Base-by-base conservation (phyloP, 37 sponge, comb jelly and placozoan species). In the Sycon ciliatum region DNA sequence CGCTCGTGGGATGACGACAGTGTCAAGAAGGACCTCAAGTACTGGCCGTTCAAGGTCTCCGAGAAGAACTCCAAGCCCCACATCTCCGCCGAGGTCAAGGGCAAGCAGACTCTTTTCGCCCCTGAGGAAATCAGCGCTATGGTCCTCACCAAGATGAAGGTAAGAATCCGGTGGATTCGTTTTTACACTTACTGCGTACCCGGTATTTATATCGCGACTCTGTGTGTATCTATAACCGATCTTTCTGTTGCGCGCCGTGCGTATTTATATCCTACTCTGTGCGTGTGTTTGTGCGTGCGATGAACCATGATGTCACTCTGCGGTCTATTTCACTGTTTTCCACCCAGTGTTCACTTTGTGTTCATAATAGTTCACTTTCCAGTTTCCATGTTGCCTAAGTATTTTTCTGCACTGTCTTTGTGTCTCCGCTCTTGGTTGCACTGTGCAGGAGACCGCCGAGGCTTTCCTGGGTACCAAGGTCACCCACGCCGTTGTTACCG, bases 91-190 rank as follows among this genome's bases (percentile, higher is more conserved):
- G 73, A 70, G 34, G 80, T 92, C 28, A n/a, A n/a, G n/a, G 99
- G 87, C 1, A 70, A 85, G 67, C 60, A 82, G 68, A 88, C 67
- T 20, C 56, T 74, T n/a, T 96, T 96, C 68, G 92, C 99, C 1
- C 73, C 99, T 3, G 99, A 96, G 74, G 99, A 96, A 68, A 92
- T 96, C 67, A 84, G 86, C 49, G 87, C 99, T 3, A 96, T 96
- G 99, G 93, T 96, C 35, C 76, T 96, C 28, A 55, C 39, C 6
- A 96, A 96, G 83, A 92, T 96, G 93, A 92, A 92, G 82, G 81
- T 80, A 32, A 26, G 75, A 31, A 30, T 2, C 0, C 22, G 28
- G 7, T 33, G 28, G 20, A 26, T 34, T 18, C 13, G 18, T 46
- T 20, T 46, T 20, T 20, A n/a, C n/a, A n/a, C n/a, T n/a, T n/a